Evolutionary conservation across 2,888 invertebrate genomes (phyloP), one percentile per base, ranked within the genome.

Genomic region (Plebejus argus): DNA sequence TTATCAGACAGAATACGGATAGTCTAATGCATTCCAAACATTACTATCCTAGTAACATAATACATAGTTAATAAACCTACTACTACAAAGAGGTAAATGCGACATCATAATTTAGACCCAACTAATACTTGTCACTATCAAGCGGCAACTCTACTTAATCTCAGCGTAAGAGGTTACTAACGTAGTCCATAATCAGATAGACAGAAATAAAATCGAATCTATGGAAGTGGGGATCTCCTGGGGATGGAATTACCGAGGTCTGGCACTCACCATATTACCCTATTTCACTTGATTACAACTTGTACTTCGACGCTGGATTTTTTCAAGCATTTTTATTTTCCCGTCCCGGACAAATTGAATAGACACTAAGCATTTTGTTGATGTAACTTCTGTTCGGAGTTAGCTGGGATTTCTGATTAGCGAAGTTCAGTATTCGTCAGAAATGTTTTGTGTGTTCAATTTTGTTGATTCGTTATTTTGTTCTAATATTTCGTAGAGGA

Each of bases 201-300:
- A 76, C 84, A 77, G 80, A 80, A 83, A 82, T 79, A 80, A 78
- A 79, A 83, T 79, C 78, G 83, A 86, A 85, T 84, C 83, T 82
- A 81, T 83, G 78, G 81, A 81, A 79, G 80, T 81, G 81, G 80
- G 82, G 80, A 83, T 84, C 85, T 72, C 81, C 83, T 70, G 77
- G 80, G 80, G 82, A 82, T 82, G 78, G 81, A 83, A 86, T 86
- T 85, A 85, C 83, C 76, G 79, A 77, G 82, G 77, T 83, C 83
- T 82, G 84, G 82, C 85, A 85, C 85, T 86, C 83, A 81, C 84
- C 80, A 84, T 87, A 87, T 87, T 86, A 84, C 83, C 78, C 83
- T 80, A 81, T 83, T 81, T 77, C 78, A 82, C 78, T 81, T 82
- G 82, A 84, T 85, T 85, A 82, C 80, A 77, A 78, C 75, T 77